Evolutionary conservation across 2,113 vertebrate species (phyloP).

Genomic region (Coregonus clupeaformis): DNA sequence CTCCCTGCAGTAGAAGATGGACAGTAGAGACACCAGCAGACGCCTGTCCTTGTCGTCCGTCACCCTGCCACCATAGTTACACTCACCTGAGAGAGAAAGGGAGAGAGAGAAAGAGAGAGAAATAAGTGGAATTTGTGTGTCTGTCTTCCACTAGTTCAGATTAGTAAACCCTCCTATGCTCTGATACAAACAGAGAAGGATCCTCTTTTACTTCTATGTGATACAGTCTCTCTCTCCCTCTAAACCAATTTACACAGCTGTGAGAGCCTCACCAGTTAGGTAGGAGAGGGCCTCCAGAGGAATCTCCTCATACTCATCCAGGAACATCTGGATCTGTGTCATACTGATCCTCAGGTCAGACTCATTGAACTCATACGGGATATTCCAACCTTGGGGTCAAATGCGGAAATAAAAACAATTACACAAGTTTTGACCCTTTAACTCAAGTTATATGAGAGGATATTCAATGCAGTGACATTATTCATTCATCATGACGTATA

Average conservation of each 20-base stretch:
- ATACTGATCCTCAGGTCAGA: constrained; percentile 91
- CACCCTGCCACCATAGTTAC: constrained; percentile 93
- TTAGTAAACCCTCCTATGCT: no score
- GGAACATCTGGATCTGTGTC: constrained; percentile 91
- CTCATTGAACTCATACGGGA: constrained; percentile 93
- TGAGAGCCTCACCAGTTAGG: constrained; percentile 82
- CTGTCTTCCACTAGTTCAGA: no score
- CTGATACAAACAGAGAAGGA: no score
- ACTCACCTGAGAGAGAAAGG: constrained; percentile 79
- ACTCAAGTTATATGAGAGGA: not conserved
- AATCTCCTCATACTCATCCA: constrained; percentile 87
- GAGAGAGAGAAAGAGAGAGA: not conserved
- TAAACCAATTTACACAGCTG: not conserved
- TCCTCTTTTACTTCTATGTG: no score
- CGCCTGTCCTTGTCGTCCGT: constrained; percentile 94
- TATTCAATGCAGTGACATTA: not conserved
- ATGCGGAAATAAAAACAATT: not conserved
- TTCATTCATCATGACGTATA: not conserved
- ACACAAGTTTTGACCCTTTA: not conserved
- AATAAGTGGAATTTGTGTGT: not conserved
- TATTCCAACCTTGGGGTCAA: constrained; percentile 86
- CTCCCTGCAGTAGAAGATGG: constrained; percentile 82
- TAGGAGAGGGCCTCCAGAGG: constrained; percentile 88
- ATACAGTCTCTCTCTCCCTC: not conserved
- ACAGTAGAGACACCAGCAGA: constrained; percentile 87